Base-by-base conservation (phyloP, 2,888 invertebrate species). In the Laothoe populi region DNA sequence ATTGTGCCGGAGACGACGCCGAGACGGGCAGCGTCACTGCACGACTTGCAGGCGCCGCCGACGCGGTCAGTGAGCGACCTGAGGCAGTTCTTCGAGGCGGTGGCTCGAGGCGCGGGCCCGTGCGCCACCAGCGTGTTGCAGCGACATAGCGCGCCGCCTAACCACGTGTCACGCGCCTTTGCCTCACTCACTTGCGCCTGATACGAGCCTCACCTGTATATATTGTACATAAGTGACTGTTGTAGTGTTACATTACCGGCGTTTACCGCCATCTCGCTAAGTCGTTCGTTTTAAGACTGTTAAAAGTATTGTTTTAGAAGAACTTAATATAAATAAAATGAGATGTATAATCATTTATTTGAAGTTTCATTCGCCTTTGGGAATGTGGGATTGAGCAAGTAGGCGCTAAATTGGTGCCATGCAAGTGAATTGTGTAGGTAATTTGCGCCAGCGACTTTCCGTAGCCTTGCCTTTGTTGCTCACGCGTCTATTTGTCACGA, bases 21-120 rank as follows among this genome's bases (percentile, higher is more conserved):
- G 38, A 94, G 95, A 63, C 90, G 96, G 2, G 95, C 95, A 0
- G 90, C 95, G 7, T 96, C 95, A 0, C 82, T 96, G 72, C 95
- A 96, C 82, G 95, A 96, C 84, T 87, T 94, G 64, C 91, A 91
- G 66, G 91, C 88, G 64, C 92, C 92, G 63, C 92, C 94, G 49
- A 90, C 93, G 66, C 91, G 94, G 24, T 92, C 93, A 23, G 95
- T 96, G 23, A 93, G 95, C 63, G 95, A 96, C 77, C 94, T 96
- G 86, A 94, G 96, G 70, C 94, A 95, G 82, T 95, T 95, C 85
- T 96, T 96, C 83, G 96, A 95, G 77, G 94, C 94, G 46, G 93
- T 94, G 67, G 92, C 92, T 70, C 87, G 91, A 73, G 90, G 92
- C 69, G 82, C 86, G 70, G 84, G 86, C 48, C 70, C 82, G 62